phyloP scores from a whole-genome alignment of 2,797 vertebrate genomes.

The Pachyuromys duprasi region DNA sequence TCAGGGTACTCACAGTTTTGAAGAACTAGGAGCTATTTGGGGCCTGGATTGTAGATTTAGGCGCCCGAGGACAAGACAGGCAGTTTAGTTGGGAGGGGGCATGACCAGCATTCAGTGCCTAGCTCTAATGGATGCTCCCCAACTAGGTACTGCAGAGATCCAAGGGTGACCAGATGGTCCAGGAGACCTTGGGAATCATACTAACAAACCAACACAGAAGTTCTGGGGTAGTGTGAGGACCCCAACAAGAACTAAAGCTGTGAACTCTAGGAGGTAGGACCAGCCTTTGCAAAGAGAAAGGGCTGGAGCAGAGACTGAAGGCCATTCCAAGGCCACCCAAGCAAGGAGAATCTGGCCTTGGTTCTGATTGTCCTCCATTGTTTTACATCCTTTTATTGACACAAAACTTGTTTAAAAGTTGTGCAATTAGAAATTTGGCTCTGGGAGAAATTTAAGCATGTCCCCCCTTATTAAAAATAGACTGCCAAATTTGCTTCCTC shows the following conservation, averaged over 20 bases:
- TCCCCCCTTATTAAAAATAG: slow-evolving; percentile 64
- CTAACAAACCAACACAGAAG: neutral
- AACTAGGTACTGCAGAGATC: neutral
- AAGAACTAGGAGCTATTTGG: neutral
- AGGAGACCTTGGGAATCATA: neutral
- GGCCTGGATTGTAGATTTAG: neutral
- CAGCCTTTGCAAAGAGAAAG: neutral
- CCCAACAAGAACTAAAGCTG: neutral
- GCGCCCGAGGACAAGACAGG: neutral
- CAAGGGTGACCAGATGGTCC: neutral
- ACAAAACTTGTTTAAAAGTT: slow-evolving; percentile 58
- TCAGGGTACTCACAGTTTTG: neutral
- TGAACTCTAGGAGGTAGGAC: neutral
- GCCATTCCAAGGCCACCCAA: neutral
- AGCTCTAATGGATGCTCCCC: neutral
- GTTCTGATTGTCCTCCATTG: neutral
- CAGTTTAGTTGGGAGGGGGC: neutral
- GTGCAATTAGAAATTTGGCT: slow-evolving; percentile 66
- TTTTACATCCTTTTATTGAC: slow-evolving; percentile 51
- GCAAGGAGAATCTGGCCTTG: neutral
- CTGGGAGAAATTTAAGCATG: slow-evolving; percentile 52
- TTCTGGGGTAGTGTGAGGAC: neutral
- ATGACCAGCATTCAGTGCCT: neutral
- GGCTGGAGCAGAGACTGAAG: neutral
- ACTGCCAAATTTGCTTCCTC: slow-evolving; percentile 61